phyloP scores from a whole-genome alignment of 2,888 invertebrate species.

The Calameuta filiformis region DNA sequence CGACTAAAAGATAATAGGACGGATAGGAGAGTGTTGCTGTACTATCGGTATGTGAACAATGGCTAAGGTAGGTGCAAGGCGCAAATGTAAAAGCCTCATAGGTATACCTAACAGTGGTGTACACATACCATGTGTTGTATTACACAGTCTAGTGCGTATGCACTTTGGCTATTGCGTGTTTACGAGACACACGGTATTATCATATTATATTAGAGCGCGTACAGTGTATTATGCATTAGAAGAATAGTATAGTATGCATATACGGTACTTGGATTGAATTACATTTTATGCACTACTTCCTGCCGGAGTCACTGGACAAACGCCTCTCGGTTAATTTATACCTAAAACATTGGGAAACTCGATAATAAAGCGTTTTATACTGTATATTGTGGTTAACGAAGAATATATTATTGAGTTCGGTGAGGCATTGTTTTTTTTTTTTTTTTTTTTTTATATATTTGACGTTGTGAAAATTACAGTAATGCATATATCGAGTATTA shows the following conservation, averaged over 20 bases:
- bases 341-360: not conserved
- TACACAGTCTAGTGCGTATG: not conserved
- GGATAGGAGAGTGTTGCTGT: not conserved
- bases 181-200: not conserved
- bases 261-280: constrained; percentile 17
- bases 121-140: not conserved
- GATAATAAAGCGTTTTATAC: not conserved
- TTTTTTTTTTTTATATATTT: too few relatives aligned
- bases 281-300: constrained; percentile 23
- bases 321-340: not conserved
- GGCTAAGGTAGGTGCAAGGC: not conserved
- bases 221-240: not conserved
- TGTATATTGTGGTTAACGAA: not conserved
- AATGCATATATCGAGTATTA: not conserved
- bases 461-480: not conserved
- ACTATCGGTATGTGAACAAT: not conserved
- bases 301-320: not conserved
- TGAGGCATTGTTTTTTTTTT: not conserved
- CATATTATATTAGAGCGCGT: constrained; percentile 12
- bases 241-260: not conserved
- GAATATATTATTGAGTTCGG: not conserved
- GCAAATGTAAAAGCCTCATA: not conserved
- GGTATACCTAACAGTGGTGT: not conserved
- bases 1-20: not conserved
- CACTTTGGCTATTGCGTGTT: constrained; percentile 8